Conservation (phyloP, 2,888 invertebrate species). For the Xanthorhoe designata region DNA sequence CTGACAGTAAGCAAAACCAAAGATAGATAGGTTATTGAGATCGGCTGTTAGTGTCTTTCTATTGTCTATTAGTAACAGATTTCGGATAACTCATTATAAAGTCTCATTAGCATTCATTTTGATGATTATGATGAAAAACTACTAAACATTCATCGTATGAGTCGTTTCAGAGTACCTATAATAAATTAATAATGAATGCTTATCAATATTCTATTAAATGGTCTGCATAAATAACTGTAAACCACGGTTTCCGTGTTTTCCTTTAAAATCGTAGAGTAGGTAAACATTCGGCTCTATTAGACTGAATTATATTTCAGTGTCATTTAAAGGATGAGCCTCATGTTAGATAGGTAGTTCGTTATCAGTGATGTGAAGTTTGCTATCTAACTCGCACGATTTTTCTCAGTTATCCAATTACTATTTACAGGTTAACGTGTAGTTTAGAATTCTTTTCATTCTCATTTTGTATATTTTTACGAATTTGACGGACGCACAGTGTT, state of each 20-base stretch:
- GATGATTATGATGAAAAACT: too few species aligned
- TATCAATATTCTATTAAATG: not conserved
- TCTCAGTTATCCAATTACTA: constrained; percentile 55
- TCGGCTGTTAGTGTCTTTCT: too few species aligned
- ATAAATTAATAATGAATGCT: not conserved
- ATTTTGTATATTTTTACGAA: constrained; percentile 1
- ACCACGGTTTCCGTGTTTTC: constrained; percentile 53
- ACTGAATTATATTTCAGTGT: constrained; percentile 16
- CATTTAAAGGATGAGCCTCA: constrained; percentile 35
- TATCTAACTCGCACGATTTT: constrained; percentile 52
- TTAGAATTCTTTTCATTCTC: constrained; percentile 10
- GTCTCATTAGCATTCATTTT: too few species aligned
- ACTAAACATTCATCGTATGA: too few species aligned
- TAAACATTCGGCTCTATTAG: constrained; percentile 41
- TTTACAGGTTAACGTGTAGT: constrained; percentile 42
- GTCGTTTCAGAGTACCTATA: too few species aligned
- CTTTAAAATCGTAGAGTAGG: constrained; percentile 45
- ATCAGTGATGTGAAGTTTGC: constrained; percentile 53
- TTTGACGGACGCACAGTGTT: constrained; percentile 23
- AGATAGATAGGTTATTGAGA: too few species aligned
- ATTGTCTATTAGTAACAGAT: too few species aligned
- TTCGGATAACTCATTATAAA: too few species aligned
- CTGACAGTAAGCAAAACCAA: too few species aligned
- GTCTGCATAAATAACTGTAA: constrained; percentile 5
- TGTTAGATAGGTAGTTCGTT: constrained; percentile 42